Conservation (phyloP, 35 echinoderm and acorn worm species). For the Nesometra sesokonis region DNA sequence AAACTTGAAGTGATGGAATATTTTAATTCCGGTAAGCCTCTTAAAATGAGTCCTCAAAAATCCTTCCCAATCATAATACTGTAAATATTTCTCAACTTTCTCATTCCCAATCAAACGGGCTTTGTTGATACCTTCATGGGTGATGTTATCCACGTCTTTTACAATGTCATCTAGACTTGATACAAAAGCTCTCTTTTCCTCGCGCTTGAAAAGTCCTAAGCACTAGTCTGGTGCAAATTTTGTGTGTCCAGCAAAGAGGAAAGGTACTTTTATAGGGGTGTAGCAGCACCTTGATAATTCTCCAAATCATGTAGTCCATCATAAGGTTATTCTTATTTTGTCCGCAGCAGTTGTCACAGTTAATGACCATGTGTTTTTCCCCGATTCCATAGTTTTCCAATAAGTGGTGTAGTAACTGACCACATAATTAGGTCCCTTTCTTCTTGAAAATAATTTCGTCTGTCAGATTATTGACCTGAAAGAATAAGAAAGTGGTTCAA, state of each 20-base stretch:
- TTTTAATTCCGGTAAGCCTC: background rate
- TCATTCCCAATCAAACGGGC: constrained; percentile 20
- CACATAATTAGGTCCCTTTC: constrained; percentile 37
- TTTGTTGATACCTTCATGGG: constrained; percentile 6
- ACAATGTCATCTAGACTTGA: constrained; percentile 29
- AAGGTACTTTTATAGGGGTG: constrained; percentile 16
- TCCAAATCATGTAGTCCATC: constrained; percentile 24
- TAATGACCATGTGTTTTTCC: constrained; percentile 15
- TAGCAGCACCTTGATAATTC: background rate
- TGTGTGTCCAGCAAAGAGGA: constrained; percentile 39
- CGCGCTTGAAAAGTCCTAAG: constrained; percentile 38
- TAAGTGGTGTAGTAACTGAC: constrained; percentile 41
- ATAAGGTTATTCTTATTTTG: constrained; percentile 32
- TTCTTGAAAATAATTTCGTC: constrained; percentile 19
- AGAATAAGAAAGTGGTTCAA: no score
- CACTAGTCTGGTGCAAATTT: constrained; percentile 51
- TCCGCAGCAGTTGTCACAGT: constrained; percentile 50
- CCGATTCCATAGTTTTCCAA: no score
- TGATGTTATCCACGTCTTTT: constrained; percentile 10
- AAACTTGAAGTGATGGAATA: background rate
- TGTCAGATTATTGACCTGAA: constrained; percentile 48
- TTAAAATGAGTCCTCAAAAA: background rate
- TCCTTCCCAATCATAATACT: background rate
- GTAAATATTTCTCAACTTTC: background rate
- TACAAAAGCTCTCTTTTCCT: constrained; percentile 15